Base-by-base conservation (phyloP, 1,140 invertebrate species). In the Muscidifurax raptorellus region DNA sequence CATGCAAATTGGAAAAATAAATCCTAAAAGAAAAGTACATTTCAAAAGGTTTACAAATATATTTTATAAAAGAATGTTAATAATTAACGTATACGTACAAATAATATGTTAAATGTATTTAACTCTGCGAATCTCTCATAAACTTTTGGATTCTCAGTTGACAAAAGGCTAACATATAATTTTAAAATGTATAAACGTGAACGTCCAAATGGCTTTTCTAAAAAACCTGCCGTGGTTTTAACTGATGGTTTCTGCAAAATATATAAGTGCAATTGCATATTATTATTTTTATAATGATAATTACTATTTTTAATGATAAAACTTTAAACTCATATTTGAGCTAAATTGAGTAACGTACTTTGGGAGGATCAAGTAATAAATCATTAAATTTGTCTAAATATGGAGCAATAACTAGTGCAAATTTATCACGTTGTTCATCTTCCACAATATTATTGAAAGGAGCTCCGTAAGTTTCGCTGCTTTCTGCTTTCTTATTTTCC, bases 1-100 rank as follows among this genome's bases (percentile, higher is more conserved):
- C 96, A 96, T 44, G 95, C 94, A 94, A 96, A 97, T 90, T 95
- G 94, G 92, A 98, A 97, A 94, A 97, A 96, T 92, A 98, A 93
- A 93, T 98, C 96, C 94, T 98, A 69, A 80, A 79, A 79, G 15
- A 80, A 25, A 28, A 47, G 25, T 81, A 1, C 15, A n/a, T 59
- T 59, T n/a, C 0, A n/a, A 59, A 59, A 59, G 5, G 18, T 7
- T n/a, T 7, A 7, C 0, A 18, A 18, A 47, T 15, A 15, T 78
- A 59, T 74, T 74, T 40, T 76, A 67, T 44, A 72, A 22, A 69
- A 7, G 0, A 71, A 27, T 59, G 30, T 52, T 12, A 44, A 30
- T 27, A 52, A 22, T 28, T 59, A 84, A 79, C n/a, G 0, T 27
- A 67, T 78, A 91, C 93, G 94, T 93, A 96, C 95, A 92, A 96